Percentiles rank a stretch among this genome's conserved stretches.
phyloP scores from a whole-genome alignment of 2,113 vertebrate species.

The Lanius collurio region DNA sequence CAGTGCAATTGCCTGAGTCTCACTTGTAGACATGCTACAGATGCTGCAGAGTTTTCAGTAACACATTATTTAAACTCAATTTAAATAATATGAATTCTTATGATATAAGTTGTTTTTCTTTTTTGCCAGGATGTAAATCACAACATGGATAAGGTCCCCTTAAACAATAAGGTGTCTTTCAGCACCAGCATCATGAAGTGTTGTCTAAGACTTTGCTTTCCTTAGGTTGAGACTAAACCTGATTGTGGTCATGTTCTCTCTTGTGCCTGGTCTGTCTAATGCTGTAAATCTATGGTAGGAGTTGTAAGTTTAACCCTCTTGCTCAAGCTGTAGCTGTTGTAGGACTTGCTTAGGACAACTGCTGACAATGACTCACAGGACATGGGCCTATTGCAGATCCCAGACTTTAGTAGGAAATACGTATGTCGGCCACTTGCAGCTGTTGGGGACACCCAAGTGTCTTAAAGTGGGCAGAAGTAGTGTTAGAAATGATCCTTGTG shows the following conservation, averaged over 20 bases:
- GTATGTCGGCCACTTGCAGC: not conserved
- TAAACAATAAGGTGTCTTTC: not conserved
- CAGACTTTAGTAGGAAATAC: not conserved
- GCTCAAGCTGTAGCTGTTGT: not conserved
- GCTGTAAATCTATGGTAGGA: not conserved
- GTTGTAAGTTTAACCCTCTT: not conserved
- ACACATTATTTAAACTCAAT: not conserved
- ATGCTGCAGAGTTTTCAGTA: not conserved
- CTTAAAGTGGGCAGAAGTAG: not conserved
- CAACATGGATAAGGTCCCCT: not conserved
- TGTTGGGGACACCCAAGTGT: not conserved
- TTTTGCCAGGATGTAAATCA: not conserved
- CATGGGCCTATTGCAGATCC: not conserved
- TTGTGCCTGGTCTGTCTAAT: not conserved
- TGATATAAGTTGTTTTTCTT: not conserved
- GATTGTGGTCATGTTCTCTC: not conserved
- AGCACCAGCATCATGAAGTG: not conserved
- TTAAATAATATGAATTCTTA: not conserved
- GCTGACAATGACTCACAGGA: not conserved
- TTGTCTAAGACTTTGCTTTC: not conserved
- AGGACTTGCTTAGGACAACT: not conserved
- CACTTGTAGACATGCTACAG: not conserved
- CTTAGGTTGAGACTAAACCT: not conserved
- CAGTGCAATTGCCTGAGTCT: not conserved
- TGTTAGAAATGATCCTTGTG: not conserved